Evolutionary conservation across 1,140 invertebrate species (phyloP).

Genomic region (Radopholus similis): DNA sequence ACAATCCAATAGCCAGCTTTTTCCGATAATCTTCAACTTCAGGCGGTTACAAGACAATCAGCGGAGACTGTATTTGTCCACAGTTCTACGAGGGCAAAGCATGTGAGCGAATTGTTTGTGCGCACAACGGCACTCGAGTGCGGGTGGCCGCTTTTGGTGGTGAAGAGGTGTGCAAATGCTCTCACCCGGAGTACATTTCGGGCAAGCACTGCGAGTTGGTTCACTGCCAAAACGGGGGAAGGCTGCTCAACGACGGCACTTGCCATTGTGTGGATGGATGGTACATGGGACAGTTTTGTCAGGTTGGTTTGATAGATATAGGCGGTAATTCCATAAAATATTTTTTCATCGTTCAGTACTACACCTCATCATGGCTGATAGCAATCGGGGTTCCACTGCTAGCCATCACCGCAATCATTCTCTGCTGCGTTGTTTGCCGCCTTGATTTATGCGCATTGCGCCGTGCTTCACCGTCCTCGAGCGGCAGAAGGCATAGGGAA

Average conservation of each 20-base stretch:
- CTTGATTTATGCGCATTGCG: slow-evolving; percentile 44
- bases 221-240: slow-evolving; percentile 42
- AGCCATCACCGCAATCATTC: slow-evolving; percentile 35
- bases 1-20: not conserved
- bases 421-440: slow-evolving; percentile 51
- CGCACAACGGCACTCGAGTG: slow-evolving; percentile 35
- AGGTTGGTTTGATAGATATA: slow-evolving; percentile 25
- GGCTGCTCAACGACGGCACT: slow-evolving; percentile 26
- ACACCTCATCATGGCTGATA: slow-evolving; percentile 48
- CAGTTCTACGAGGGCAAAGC: slow-evolving; percentile 36
- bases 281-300: slow-evolving; percentile 48
- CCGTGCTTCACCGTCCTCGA: slow-evolving; percentile 7
- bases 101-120: slow-evolving; percentile 40
- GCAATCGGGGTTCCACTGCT: slow-evolving; percentile 43
- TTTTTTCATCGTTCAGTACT: slow-evolving; percentile 27
- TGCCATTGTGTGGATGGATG: slow-evolving; percentile 44
- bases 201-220: slow-evolving; percentile 45
- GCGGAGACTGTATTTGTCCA: slow-evolving; percentile 43
- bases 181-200: slow-evolving; percentile 42
- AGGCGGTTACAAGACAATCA: slow-evolving; percentile 19
- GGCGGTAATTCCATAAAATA: not conserved
- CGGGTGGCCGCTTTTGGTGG: slow-evolving; percentile 15
- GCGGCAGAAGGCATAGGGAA: not conserved
- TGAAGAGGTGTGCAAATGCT: slow-evolving; percentile 38
- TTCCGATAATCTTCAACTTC: not conserved